Base-by-base conservation (phyloP, 2,797 vertebrate species). In the Microctenopoma stevenorrisi region DNA sequence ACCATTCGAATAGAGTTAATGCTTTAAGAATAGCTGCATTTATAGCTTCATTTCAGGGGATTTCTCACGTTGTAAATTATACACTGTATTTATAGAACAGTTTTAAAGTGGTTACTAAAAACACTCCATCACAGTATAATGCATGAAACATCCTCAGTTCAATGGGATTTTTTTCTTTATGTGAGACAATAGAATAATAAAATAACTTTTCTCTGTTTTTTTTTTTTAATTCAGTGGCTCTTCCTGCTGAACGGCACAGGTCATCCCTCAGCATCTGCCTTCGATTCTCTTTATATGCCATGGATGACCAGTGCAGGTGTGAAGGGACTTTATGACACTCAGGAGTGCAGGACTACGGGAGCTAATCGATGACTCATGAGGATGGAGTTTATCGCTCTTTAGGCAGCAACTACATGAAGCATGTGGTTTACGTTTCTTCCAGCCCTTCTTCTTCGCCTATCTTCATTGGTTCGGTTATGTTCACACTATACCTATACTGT, bases 361-460 rank as follows among this genome's bases (percentile, higher is more conserved):
- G 82, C 74, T 79, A 59, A 85, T 78, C 61, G 51, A 75, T 86
- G 84, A 89, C 69, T 87, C 75, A 78, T 25, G 28, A 79, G 44
- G 57, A 89, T 67, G 54, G 81, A 77, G 72, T 86, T 84, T 76
- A 85, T 86, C 64, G n/a, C 69, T 78, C 52, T 81, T 84, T 80
- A 77, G 78, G 65, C 72, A 72, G 55, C 38, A 68, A 44, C 51
- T 25, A 64, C 55, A 67, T 76, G 76, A 83, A 80, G 72, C 84
- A 92, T 89, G 79, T 90, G 91, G 84, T 89, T 93, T 71, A 60
- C 68, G 72, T 89, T 89, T 86, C 79, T 64, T 49, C 78, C 60
- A 78, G 54, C 26, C 60, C 63, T 61, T 82, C 53, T 37, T 60
- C 57, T 61, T 26, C 52, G 44, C 57, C 51, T 42, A 54, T 74